These are phyloP conservation scores for Chaetophractus vellerosus DNA, from an alignment of 2,797 vertebrate genomes.

Conservation along the genomic window DNA sequence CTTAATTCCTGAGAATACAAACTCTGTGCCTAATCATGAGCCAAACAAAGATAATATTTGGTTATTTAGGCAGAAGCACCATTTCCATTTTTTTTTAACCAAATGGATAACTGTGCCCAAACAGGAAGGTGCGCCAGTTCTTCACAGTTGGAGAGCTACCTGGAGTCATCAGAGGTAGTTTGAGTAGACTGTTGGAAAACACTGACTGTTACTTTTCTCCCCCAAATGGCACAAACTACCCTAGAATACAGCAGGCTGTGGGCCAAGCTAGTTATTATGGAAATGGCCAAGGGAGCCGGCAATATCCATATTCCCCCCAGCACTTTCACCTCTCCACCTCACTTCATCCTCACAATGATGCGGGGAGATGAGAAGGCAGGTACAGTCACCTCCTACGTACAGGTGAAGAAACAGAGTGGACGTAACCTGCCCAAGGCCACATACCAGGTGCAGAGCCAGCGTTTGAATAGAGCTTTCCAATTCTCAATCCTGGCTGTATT, in stretches of 20 bases:
- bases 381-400: too few species aligned
- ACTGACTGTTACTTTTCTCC: not conserved
- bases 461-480: too few species aligned
- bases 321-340: too few species aligned
- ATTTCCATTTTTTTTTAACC: not conserved
- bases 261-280: too few species aligned
- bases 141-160: not conserved
- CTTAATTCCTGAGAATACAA: not conserved
- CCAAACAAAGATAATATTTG: not conserved
- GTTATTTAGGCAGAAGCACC: not conserved
- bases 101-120: not conserved
- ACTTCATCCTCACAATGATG: too few species aligned
- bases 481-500: too few species aligned
- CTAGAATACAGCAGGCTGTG: not conserved
- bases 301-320: too few species aligned
- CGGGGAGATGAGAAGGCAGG: too few species aligned
- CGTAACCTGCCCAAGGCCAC: too few species aligned
- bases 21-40: not conserved
- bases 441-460: too few species aligned
- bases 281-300: too few species aligned
- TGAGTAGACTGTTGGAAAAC: constrained; percentile 7
- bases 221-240: not conserved
- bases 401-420: too few species aligned
- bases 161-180: not conserved
- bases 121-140: not conserved